Percentiles rank a stretch among this genome's conserved stretches.
Conservation (phyloP, 2,797 vertebrate genomes). For the Hydrophis major region DNA sequence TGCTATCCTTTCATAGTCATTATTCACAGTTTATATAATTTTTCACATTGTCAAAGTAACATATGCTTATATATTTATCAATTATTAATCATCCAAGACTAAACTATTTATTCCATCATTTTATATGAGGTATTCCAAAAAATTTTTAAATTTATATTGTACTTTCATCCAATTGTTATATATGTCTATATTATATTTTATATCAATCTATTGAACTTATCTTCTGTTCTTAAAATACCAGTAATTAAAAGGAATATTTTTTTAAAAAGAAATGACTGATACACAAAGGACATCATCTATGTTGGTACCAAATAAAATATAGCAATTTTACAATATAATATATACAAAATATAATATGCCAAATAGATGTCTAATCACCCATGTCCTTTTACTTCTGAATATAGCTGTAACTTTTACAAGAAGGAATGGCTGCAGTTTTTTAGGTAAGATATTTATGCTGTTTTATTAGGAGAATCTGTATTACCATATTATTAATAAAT, state of each 20-base stretch:
- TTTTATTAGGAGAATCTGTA: constrained; percentile 75
- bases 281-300: constrained; percentile 13
- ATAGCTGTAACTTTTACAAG: constrained; percentile 67
- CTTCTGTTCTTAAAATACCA: constrained; percentile 14
- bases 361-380: constrained; percentile 69
- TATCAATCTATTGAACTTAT: background rate
- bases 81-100: too few species aligned
- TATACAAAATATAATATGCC: constrained; percentile 66
- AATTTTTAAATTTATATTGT: too few species aligned
- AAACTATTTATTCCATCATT: too few species aligned
- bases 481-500: constrained; percentile 80
- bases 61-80: too few species aligned
- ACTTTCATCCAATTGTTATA: too few species aligned
- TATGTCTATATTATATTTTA: too few species aligned
- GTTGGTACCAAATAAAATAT: constrained; percentile 28
- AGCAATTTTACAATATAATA: constrained; percentile 6
- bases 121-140: too few species aligned
- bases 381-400: constrained; percentile 59
- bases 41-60: too few species aligned
- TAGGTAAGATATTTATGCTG: constrained; percentile 73
- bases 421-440: constrained; percentile 53
- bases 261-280: background rate
- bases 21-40: too few species aligned
- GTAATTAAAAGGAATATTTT: constrained; percentile 23
- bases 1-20: too few species aligned